Percentiles rank a stretch among this genome's conserved stretches.
Conservation (phyloP, 2,888 invertebrate genomes). For the Lamellibrachia satsuma region DNA sequence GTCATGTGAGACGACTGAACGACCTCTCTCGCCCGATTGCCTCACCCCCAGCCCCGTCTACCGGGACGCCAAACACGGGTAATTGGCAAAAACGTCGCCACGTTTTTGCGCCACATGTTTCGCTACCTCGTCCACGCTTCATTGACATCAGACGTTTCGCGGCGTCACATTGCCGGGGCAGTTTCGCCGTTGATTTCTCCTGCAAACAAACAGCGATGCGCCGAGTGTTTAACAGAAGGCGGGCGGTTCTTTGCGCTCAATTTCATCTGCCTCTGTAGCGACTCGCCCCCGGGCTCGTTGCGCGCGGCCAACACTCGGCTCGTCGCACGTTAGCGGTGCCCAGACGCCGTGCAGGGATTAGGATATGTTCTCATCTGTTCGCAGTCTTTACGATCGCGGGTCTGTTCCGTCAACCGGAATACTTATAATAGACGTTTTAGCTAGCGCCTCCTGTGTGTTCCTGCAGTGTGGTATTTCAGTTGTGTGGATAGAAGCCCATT, state of each 20-base stretch:
- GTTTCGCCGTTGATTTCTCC: neutral
- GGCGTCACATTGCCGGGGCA: neutral
- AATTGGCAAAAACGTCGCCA: neutral
- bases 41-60: neutral
- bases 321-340: neutral
- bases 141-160: neutral
- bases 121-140: neutral
- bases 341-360: neutral
- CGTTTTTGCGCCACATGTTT: slow-evolving; percentile 4
- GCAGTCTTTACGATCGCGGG: neutral
- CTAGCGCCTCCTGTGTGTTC: neutral
- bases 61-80: neutral
- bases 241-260: slow-evolving; percentile 3
- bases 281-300: neutral
- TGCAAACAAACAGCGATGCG: neutral
- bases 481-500: too few relatives aligned
- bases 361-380: neutral
- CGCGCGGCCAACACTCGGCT: neutral
- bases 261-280: neutral
- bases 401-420: neutral
- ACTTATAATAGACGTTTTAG: neutral
- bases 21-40: neutral
- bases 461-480: neutral
- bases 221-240: slow-evolving; percentile 5
- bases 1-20: neutral